phyloP scores from a whole-genome alignment of 2,888 invertebrate species.

The Resseliella maxima region DNA sequence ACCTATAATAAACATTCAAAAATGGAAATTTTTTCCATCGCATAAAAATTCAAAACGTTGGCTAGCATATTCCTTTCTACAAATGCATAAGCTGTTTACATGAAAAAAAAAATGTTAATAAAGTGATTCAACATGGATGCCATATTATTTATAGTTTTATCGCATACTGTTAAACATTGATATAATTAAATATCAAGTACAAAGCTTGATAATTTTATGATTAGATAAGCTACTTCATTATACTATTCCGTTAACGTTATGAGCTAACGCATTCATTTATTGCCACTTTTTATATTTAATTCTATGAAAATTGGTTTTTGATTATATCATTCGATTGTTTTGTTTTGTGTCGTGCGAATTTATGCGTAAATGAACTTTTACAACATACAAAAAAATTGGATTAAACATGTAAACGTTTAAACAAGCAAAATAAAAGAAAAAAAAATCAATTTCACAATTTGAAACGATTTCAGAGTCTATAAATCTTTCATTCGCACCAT shows the following conservation, averaged over 20 bases:
- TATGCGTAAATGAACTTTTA: neutral
- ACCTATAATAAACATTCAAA: conserved; percentile 15
- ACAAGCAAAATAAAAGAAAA: neutral
- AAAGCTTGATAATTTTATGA: conserved; percentile 44
- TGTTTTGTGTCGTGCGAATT: neutral
- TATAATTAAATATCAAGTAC: neutral
- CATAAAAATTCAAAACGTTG: neutral
- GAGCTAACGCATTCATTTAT: neutral
- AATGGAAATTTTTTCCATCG: conserved; percentile 10
- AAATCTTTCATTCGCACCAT: neutral
- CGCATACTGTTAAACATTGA: neutral
- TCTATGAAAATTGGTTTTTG: neutral
- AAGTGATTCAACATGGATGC: neutral
- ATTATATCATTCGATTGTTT: neutral
- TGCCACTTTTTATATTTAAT: neutral
- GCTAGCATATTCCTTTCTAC: conserved; percentile 13
- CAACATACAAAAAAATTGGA: neutral
- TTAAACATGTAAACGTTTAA: neutral
- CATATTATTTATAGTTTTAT: neutral
- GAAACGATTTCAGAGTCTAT: conserved; percentile 10
- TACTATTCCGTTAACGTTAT: neutral
- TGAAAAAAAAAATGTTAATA: conserved; percentile 15
- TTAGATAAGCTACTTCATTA: conserved; percentile 50
- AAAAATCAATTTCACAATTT: neutral
- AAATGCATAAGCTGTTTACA: neutral